These are phyloP conservation scores for Sinosuthora webbiana DNA, from an alignment of 2,113 vertebrate species.

Conservation along the genomic window DNA sequence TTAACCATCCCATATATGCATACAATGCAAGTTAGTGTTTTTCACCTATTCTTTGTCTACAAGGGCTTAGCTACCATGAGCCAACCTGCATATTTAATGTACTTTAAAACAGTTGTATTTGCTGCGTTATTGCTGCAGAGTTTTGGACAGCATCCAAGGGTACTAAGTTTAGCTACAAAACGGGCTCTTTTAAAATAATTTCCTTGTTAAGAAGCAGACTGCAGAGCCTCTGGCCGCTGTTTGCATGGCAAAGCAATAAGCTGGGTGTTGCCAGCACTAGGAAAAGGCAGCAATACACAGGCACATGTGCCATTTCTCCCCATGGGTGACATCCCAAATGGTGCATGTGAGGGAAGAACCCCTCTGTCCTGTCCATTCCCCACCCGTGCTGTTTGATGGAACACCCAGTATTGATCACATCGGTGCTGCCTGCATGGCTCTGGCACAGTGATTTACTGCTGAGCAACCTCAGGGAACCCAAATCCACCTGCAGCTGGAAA, in stretches of 20 bases:
- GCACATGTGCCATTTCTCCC: background rate
- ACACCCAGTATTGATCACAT: background rate
- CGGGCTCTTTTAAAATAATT: constrained; percentile 54
- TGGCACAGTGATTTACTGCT: background rate
- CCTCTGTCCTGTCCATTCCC: rapidly evolving
- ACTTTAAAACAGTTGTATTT: constrained; percentile 30
- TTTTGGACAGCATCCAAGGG: constrained; percentile 9
- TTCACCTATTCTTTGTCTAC: constrained; percentile 7
- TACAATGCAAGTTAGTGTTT: background rate
- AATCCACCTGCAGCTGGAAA: background rate
- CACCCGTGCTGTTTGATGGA: background rate
- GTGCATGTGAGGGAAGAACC: background rate
- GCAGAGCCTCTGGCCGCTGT: background rate
- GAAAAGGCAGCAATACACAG: background rate
- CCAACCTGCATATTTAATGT: constrained; percentile 10
- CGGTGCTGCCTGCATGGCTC: background rate
- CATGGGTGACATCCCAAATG: rapidly evolving
- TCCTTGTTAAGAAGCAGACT: constrained; percentile 51
- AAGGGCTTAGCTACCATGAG: background rate
- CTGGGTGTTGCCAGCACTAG: background rate
- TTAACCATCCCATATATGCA: background rate
- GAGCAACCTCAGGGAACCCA: background rate
- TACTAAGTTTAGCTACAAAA: constrained; percentile 59
- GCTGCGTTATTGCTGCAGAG: background rate
- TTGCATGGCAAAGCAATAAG: background rate